Conservation (phyloP, 2,797 vertebrate genomes). For the Arnoldichthys spilopterus region DNA sequence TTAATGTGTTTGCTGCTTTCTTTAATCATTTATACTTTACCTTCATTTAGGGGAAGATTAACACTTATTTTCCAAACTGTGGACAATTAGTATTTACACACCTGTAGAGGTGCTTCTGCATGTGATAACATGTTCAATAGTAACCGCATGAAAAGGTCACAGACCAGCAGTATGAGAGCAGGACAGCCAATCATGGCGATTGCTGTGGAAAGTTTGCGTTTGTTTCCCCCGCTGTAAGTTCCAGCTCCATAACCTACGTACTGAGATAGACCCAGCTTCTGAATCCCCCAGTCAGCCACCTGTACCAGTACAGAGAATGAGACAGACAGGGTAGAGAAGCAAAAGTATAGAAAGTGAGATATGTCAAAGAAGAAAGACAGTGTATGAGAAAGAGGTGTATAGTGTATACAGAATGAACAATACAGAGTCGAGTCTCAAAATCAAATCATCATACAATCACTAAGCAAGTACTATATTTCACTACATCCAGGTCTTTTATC, state of each 20-base stretch:
- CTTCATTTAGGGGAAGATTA: no score
- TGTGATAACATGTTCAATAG: no score
- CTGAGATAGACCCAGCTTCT: conserved; percentile 85
- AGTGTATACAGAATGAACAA: no score
- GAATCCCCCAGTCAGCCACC: conserved; percentile 92
- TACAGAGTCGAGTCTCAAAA: no score
- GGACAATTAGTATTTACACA: no score
- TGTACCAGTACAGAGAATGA: conserved; percentile 56
- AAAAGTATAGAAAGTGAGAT: not conserved
- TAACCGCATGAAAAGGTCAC: conserved; percentile 37
- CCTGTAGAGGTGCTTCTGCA: no score
- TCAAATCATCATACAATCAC: no score
- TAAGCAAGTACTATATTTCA: no score
- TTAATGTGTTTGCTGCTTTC: no score
- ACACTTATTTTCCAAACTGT: no score
- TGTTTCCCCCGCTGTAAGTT: conserved; percentile 94
- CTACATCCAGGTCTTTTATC: no score
- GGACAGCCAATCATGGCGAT: conserved; percentile 93
- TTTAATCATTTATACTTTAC: no score
- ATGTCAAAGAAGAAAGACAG: not conserved
- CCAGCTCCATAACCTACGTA: conserved; percentile 81
- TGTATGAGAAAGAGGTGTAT: not conserved
- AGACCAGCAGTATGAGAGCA: conserved; percentile 87
- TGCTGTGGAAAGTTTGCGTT: conserved; percentile 92
- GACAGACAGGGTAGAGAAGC: not conserved